Conservation (phyloP, 2,888 invertebrate genomes). For the Eueremaeus valkanovi region DNA sequence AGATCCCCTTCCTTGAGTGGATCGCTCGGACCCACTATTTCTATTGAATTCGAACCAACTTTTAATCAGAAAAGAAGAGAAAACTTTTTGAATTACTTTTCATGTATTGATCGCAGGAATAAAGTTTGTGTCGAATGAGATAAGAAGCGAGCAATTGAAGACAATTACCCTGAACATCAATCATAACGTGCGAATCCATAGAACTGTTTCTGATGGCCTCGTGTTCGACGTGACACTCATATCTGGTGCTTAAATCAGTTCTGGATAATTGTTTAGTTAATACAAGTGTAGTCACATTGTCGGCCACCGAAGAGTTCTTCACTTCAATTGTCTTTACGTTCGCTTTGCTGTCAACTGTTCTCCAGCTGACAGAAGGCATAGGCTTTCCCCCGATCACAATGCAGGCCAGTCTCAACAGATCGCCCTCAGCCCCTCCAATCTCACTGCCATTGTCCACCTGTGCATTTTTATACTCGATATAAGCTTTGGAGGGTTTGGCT, state of each 20-base stretch:
- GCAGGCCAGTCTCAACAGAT: conserved; percentile 45
- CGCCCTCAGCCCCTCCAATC: conserved; percentile 46
- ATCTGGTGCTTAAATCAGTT: conserved; percentile 66
- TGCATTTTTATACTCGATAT: conserved; percentile 45
- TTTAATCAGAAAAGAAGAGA: conserved; percentile 11
- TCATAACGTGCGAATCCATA: conserved; percentile 44
- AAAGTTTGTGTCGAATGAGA: neutral
- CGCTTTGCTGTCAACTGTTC: conserved; percentile 41
- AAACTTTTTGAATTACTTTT: conserved; percentile 13
- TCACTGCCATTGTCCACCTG: conserved; percentile 42
- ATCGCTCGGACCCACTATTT: conserved; percentile 44
- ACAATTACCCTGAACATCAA: conserved; percentile 45
- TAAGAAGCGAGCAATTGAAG: neutral
- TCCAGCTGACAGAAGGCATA: conserved; percentile 45
- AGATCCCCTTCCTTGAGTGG: conserved; percentile 44
- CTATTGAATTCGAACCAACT: conserved; percentile 42
- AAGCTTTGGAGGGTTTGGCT: conserved; percentile 43
- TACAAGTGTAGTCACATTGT: conserved; percentile 33
- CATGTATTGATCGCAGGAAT: neutral
- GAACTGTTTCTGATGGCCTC: conserved; percentile 55
- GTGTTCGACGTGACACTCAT: conserved; percentile 68
- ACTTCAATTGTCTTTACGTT: neutral
- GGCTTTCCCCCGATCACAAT: conserved; percentile 47
- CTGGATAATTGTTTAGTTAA: conserved; percentile 58
- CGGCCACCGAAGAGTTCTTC: conserved; percentile 17